Evolutionary conservation across 1,140 invertebrate species (phyloP).

Genomic region (Acromyrmex heyeri): DNA sequence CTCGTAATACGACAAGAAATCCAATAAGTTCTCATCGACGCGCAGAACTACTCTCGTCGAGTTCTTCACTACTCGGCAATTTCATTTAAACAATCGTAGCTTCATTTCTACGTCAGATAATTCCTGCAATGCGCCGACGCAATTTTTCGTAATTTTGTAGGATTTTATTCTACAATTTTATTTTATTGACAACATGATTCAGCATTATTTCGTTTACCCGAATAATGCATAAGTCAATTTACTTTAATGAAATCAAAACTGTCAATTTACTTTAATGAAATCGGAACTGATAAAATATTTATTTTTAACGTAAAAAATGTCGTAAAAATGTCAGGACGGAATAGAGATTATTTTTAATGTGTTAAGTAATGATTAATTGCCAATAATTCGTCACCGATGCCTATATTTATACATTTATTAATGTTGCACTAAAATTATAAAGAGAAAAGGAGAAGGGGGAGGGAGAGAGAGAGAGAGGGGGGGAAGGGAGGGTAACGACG

Average conservation of each 20-base stretch:
- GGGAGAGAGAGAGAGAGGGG: not conserved
- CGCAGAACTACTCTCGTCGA: slow-evolving; percentile 32
- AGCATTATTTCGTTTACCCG: not conserved
- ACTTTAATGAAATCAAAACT: not conserved
- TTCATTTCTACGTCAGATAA: slow-evolving; percentile 30
- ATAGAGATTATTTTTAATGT: slow-evolving; percentile 2
- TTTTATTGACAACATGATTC: not conserved
- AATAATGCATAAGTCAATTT: not conserved
- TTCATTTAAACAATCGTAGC: slow-evolving; percentile 59
- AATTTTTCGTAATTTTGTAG: slow-evolving; percentile 28
- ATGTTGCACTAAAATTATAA: slow-evolving; percentile 14
- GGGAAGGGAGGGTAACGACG: not conserved
- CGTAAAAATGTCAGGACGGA: not conserved
- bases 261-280: not conserved
- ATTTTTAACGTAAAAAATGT: not conserved
- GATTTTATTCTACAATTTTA: not conserved
- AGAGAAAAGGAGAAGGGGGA: not conserved
- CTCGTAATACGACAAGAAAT: slow-evolving; percentile 49
- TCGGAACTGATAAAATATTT: slow-evolving; percentile 16
- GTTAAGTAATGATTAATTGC: slow-evolving; percentile 40
- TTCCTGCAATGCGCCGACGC: not conserved
- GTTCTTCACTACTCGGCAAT: slow-evolving; percentile 52
- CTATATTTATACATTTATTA: slow-evolving; percentile 24
- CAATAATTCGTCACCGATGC: slow-evolving; percentile 29
- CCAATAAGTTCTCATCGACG: slow-evolving; percentile 58